Evolutionary conservation across 2,113 vertebrate genomes (phyloP).

Genomic region (Spheniscus mendiculus): DNA sequence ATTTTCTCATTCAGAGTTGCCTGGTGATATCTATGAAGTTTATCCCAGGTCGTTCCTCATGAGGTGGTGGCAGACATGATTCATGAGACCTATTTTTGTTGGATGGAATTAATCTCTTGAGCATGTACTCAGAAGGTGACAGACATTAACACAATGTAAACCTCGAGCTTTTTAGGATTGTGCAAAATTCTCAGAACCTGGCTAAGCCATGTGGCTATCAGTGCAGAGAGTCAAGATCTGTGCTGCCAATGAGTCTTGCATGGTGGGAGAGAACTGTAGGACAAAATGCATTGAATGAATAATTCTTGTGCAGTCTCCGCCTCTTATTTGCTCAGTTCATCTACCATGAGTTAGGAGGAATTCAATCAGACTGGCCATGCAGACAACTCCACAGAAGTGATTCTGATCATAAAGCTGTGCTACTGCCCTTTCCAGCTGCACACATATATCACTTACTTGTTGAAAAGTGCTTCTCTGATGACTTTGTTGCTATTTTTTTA

Average conservation of each 20-base stretch:
- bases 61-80: neutral
- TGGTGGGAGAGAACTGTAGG: neutral
- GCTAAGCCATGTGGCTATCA: neutral
- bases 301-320: neutral
- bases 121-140: neutral
- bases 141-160: neutral
- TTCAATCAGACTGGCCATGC: neutral
- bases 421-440: neutral
- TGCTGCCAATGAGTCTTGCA: neutral
- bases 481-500: neutral
- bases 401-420: neutral
- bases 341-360: neutral
- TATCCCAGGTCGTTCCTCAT: neutral
- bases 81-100: neutral
- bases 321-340: neutral
- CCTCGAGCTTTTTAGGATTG: neutral
- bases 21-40: neutral
- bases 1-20: neutral
- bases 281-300: neutral
- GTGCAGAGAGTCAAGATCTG: accelerated
- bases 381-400: neutral
- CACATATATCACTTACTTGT: neutral
- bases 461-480: neutral
- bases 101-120: neutral
- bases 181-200: neutral